Evolutionary conservation across 2,888 invertebrate species (phyloP), one percentile per base, ranked within the genome.

Genomic region (Priocnemis perturbator): DNA sequence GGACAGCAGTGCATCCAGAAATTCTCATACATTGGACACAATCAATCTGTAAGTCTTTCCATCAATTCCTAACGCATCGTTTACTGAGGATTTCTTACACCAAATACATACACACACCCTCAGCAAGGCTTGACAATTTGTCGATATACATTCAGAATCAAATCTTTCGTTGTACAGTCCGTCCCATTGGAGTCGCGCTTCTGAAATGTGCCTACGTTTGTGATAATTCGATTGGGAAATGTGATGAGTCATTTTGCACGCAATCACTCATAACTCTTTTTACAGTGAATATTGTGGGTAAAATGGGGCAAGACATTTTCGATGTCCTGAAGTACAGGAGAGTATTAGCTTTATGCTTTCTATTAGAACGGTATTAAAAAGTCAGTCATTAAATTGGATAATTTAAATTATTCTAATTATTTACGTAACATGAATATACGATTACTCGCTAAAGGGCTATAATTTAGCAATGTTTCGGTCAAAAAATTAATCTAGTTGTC

Each of bases 11-110:
- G 71, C 82, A 78, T 82, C 84, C 66, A 86, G 84, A 74, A 85
- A 84, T 74, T 85, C 87, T 73, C 84, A 88, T 68, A 83, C 83
- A 75, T 79, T 87, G 76, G 88, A 89, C 76, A 86, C 86, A 59
- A 86, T 87, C 71, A 88, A 88, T 78, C 84, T 89, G 71, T 88
- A 84, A 86, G 75, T 81, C 68, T 72, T 75, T 70, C 67, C 65
- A 67, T 20, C 19, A 60, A 52, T 61, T 63, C 57, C 56, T 67
- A n/a, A 37, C 37, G 11, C 37, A 37, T 37, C 4, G 37, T 37
- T 37, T 11, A 5, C 37, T 11, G 37, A 37, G 11, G 37, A 37
- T 11, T 37, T 11, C 1, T 37, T 11, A 9, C 37, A 37, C 37
- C 37, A 11, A 7, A 9, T 11, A 37, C 37, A 37, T 37, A 11